These are phyloP conservation scores for Orussus abietinus DNA, from an alignment of 1,140 invertebrate species.

Conservation along the genomic window DNA sequence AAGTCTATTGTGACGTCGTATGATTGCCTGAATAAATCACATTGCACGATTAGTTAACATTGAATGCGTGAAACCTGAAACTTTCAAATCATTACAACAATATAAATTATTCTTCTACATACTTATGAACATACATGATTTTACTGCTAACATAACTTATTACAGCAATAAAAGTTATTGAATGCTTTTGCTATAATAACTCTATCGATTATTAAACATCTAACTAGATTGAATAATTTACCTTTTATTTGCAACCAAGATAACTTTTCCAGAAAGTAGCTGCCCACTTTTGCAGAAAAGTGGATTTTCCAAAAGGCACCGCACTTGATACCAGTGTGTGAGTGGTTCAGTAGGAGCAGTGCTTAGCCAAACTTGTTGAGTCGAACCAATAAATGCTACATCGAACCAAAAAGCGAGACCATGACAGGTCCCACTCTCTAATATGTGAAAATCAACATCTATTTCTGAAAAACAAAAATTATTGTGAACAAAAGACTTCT, in stretches of 20 bases:
- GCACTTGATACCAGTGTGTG: conserved; percentile 99
- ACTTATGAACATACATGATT: too few relatives aligned
- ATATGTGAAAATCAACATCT: conserved; percentile 88
- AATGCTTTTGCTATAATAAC: too few relatives aligned
- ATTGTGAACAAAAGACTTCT: neutral
- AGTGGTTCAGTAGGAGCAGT: conserved; percentile 97
- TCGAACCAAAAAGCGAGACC: conserved; percentile 99
- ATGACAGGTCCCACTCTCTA: conserved; percentile 92
- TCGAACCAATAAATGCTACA: conserved; percentile 93
- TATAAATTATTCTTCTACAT: neutral
- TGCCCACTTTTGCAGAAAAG: conserved; percentile 95
- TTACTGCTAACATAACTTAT: too few relatives aligned
- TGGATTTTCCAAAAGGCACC: conserved; percentile 91
- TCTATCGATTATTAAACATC: neutral
- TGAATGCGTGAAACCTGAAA: too few relatives aligned
- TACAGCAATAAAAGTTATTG: too few relatives aligned
- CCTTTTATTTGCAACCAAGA: conserved; percentile 90
- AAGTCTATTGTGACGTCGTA: conserved; percentile 99
- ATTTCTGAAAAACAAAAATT: conserved; percentile 62
- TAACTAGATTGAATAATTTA: conserved; percentile 33
- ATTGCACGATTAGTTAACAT: too few relatives aligned
- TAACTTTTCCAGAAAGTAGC: conserved; percentile 79
- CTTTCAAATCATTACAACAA: too few relatives aligned
- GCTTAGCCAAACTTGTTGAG: conserved; percentile 93
- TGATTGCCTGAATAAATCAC: conserved; percentile 72